Base-by-base conservation (phyloP, 1,140 invertebrate species). In the Aphelenchoides besseyi region DNA sequence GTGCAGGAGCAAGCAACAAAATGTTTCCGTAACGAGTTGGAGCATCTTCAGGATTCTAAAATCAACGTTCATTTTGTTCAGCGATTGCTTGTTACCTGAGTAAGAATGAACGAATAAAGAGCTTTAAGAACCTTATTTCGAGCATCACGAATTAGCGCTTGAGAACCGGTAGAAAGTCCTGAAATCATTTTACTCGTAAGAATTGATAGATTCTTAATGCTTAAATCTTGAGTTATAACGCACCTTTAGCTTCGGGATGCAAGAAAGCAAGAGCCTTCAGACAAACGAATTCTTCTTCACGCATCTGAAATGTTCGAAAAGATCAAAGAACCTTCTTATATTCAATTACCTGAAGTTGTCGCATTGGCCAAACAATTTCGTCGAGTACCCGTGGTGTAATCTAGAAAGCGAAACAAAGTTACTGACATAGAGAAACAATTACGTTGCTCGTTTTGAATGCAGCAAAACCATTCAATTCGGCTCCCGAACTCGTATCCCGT, bases 341-440 rank as follows among this genome's bases (percentile, higher is more conserved):
- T 5, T 41, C 37, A 41, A n/a, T n/a, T 41, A 8, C 48, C 29
- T 57, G 18, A 3, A 71, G 52, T 64, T 82, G 82, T 41, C 82
- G 30, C 82, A 83, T 83, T 41, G 82, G 82, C 82, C 82, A 83
- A 12, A 83, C 82, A 41, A 83, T 83, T 67, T 83, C 82, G 63
- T 83, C 82, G 37, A 83, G 69, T 2, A 83, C 82, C 28, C 79
- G 52, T 12, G 79, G 79, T 30, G 75, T 79, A 29, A 81, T 79
- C n/a, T n/a, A n/a, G n/a, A n/a, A n/a, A n/a, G n/a, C n/a, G n/a
- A n/a, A n/a, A n/a, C n/a, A n/a, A n/a, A n/a, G n/a, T n/a, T n/a
- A 61, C 9, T 66, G 48, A 66, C 41, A 16, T 59, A 66, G 54
- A 66, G 9, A 55, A 66, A n/a, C 23, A 33, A 28, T 69, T 30